These are phyloP conservation scores for Brachynemurus nebulosus DNA, from an alignment of 2,888 invertebrate genomes.

Conservation along the genomic window DNA sequence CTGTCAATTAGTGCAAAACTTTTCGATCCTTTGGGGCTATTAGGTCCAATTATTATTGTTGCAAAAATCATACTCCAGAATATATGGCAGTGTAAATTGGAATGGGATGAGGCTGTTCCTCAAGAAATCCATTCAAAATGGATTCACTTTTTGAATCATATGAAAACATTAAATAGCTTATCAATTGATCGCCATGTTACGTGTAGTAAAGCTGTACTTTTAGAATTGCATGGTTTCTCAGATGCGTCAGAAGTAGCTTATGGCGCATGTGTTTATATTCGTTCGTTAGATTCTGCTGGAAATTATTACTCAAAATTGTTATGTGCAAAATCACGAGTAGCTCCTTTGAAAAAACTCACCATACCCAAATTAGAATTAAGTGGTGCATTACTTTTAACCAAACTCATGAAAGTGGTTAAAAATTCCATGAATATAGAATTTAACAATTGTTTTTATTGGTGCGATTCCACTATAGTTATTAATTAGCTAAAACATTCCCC, in stretches of 20 bases:
- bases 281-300: background rate
- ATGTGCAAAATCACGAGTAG: too few species aligned
- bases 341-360: conserved; percentile 8
- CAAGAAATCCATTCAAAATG: conserved; percentile 11
- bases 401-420: conserved; percentile 12
- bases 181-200: conserved; percentile 13
- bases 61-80: conserved; percentile 15
- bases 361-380: conserved; percentile 21
- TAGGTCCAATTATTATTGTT: conserved; percentile 14
- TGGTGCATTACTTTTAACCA: conserved; percentile 18
- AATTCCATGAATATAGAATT: conserved; percentile 4
- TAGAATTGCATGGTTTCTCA: conserved; percentile 20
- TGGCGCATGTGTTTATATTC: background rate
- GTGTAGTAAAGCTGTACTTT: background rate
- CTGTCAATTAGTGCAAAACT: conserved; percentile 17
- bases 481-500: too few species aligned
- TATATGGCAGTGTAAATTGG: conserved; percentile 16
- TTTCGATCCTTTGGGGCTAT: conserved; percentile 18
- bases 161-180: conserved; percentile 9
- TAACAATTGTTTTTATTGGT: conserved; percentile 13
- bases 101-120: conserved; percentile 18
- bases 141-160: conserved; percentile 10
- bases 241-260: conserved; percentile 16
- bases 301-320: too few species aligned
- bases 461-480: conserved; percentile 23